These are phyloP conservation scores for Ophiothrix spiculata DNA, from an alignment of 35 echinoderm and acorn worm genomes.

Conservation along the genomic window DNA sequence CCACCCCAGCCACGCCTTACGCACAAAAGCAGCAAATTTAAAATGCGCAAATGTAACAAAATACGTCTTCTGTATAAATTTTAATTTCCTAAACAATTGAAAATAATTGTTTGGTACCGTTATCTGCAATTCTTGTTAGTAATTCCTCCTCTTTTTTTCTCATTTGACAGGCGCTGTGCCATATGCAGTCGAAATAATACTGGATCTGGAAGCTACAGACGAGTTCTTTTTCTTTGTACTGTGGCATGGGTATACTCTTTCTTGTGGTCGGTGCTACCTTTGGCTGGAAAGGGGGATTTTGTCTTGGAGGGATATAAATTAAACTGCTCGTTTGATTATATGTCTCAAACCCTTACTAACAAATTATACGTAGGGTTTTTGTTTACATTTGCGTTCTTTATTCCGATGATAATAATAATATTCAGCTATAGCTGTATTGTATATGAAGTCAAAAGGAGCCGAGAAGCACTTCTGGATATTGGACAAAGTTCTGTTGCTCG, in stretches of 20 bases:
- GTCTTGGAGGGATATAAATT: neutral
- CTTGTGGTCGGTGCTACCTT: neutral
- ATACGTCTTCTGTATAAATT: no score
- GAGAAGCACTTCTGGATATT: neutral
- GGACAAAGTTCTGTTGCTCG: neutral
- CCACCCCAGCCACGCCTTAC: no score
- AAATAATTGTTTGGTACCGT: no score
- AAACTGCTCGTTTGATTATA: neutral
- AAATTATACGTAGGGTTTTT: neutral
- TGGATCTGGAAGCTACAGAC: no score
- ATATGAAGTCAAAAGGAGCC: neutral
- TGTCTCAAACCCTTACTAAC: neutral
- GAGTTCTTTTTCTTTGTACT: no score
- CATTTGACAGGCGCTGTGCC: no score
- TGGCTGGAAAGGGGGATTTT: neutral
- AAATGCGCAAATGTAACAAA: no score
- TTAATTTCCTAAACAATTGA: no score
- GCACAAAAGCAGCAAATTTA: no score
- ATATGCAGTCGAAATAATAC: no score
- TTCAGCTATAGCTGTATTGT: neutral
- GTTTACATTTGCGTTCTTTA: neutral
- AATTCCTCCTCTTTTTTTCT: no score
- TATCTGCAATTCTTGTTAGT: no score
- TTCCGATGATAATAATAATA: neutral
- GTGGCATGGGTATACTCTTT: neutral